Conservation (phyloP, 2,113 vertebrate genomes). For the Vulpes ferrilata region DNA sequence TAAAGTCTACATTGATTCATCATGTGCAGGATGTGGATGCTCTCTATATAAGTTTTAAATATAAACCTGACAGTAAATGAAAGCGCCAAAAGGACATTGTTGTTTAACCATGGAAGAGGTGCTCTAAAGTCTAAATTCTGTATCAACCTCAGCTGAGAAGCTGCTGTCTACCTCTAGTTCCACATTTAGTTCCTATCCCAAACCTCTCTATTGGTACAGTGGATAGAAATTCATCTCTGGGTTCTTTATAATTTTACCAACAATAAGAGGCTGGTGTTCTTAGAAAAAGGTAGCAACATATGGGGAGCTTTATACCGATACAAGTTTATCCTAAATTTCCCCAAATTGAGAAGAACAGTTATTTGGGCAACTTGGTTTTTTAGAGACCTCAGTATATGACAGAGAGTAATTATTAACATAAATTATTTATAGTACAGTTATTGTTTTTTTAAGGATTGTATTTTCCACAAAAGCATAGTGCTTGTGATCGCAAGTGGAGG, state of each 20-base stretch:
- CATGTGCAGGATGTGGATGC: not conserved
- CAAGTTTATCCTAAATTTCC: conserved; percentile 27
- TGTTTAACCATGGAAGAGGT: conserved; percentile 4
- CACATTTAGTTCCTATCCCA: conserved; percentile 30
- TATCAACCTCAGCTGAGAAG: not conserved
- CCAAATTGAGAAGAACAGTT: conserved; percentile 41
- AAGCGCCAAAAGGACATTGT: conserved; percentile 37
- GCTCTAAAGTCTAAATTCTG: conserved; percentile 36
- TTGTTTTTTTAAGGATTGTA: conserved; percentile 56
- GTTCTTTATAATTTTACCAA: conserved; percentile 50
- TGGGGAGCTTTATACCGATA: not conserved
- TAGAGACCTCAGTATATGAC: conserved; percentile 10
- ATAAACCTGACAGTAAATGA: conserved; percentile 56
- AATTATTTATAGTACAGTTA: conserved; percentile 60
- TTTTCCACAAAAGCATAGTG: not conserved
- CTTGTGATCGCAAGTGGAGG: not conserved
- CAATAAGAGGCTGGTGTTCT: not conserved
- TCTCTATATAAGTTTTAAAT: conserved; percentile 31
- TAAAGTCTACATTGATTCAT: conserved; percentile 36
- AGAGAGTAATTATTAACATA: conserved; percentile 58
- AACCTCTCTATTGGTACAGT: conserved; percentile 14
- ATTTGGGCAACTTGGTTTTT: conserved; percentile 61
- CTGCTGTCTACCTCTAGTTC: not conserved
- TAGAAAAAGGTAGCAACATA: conserved; percentile 13
- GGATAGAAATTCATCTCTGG: conserved; percentile 39